These are phyloP conservation scores for Tyrophagus putrescentiae DNA, from an alignment of 1,140 invertebrate genomes.

Conservation along the genomic window DNA sequence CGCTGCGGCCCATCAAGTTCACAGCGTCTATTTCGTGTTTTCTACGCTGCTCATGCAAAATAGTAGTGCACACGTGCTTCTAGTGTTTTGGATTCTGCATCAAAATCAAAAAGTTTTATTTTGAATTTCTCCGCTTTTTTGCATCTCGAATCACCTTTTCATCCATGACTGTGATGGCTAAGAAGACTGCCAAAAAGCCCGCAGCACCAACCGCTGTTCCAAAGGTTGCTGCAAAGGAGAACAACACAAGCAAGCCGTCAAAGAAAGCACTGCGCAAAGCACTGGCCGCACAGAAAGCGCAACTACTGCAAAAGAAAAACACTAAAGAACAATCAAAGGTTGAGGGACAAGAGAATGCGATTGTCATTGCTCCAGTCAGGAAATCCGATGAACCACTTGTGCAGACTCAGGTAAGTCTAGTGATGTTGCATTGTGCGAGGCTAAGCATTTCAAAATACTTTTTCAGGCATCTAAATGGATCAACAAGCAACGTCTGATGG, in stretches of 20 bases:
- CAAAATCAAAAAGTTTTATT: no score
- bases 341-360: no score
- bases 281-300: no score
- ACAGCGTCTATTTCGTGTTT: no score
- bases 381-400: conserved; percentile 6
- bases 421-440: neutral
- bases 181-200: neutral
- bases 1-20: no score
- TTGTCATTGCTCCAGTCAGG: neutral
- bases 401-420: neutral
- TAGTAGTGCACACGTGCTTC: no score
- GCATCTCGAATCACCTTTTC: neutral
- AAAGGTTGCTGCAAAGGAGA: neutral
- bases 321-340: no score
- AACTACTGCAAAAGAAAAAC: no score
- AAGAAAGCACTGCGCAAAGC: no score
- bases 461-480: conserved; percentile 46
- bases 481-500: conserved; percentile 77
- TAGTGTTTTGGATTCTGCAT: no score
- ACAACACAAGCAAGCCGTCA: neutral
- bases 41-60: no score
- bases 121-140: no score
- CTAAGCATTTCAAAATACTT: neutral
- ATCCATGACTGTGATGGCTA: neutral
- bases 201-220: neutral